Evolutionary conservation across 2,888 invertebrate species (phyloP).

Genomic region (Acleris holmiana): DNA sequence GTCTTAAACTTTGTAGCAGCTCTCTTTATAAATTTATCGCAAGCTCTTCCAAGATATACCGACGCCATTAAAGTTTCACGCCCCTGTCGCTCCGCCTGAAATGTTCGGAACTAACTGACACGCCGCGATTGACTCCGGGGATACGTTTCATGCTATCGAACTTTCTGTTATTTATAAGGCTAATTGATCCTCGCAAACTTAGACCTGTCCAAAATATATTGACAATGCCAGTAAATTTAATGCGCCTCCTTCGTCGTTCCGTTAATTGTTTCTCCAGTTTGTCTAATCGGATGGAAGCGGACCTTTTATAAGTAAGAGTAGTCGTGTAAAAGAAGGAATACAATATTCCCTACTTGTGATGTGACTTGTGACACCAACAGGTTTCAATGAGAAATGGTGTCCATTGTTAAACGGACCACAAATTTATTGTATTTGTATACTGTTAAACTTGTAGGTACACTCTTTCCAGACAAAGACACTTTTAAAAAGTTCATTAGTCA

Average conservation of each 20-base stretch:
- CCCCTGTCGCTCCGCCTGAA: constrained; percentile 48
- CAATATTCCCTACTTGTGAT: too few relatives aligned
- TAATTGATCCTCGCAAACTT: constrained; percentile 24
- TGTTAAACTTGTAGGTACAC: not conserved
- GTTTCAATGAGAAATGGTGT: too few relatives aligned
- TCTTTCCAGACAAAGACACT: constrained; percentile 27
- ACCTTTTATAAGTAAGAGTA: not conserved
- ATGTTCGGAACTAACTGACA: constrained; percentile 51
- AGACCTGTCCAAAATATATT: constrained; percentile 7
- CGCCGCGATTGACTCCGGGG: constrained; percentile 55
- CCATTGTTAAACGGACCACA: too few relatives aligned
- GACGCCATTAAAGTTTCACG: constrained; percentile 66
- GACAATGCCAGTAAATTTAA: constrained; percentile 1
- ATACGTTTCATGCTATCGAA: constrained; percentile 56
- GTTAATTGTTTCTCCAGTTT: not conserved
- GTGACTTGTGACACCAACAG: too few relatives aligned
- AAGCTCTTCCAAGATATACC: constrained; percentile 52
- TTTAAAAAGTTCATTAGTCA: constrained; percentile 46
- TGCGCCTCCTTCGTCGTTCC: not conserved
- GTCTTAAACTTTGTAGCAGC: constrained; percentile 44
- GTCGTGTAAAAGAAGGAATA: too few relatives aligned
- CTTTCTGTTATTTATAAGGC: constrained; percentile 29
- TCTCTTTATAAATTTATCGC: constrained; percentile 57
- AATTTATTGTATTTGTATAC: not conserved
- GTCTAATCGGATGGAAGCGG: not conserved